Conservation (phyloP, 2,113 vertebrate species). For the Neomonachus schauinslandi region DNA sequence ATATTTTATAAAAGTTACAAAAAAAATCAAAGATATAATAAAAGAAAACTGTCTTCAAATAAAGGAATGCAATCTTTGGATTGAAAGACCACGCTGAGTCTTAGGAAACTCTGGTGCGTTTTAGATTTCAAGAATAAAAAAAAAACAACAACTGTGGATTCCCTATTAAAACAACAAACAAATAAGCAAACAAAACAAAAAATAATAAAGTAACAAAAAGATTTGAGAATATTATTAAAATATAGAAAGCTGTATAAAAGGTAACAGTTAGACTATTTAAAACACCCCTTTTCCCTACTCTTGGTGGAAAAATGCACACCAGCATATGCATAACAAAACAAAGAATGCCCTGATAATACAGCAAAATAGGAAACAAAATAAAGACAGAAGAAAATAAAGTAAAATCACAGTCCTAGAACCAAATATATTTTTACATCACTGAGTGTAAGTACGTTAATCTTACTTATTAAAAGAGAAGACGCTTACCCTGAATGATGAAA, state of each 20-base stretch:
- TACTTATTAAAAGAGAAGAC: not conserved
- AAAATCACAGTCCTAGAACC: not conserved
- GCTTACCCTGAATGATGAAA: not conserved
- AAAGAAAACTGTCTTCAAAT: constrained; percentile 16
- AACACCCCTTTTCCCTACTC: not conserved
- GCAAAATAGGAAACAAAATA: not conserved
- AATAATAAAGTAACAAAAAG: not conserved
- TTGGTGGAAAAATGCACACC: not conserved
- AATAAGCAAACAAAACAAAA: not conserved
- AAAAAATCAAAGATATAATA: not conserved
- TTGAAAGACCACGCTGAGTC: not conserved
- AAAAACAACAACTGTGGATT: not conserved
- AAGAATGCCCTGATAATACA: not conserved
- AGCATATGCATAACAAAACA: not conserved
- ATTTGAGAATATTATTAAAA: not conserved
- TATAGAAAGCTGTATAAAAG: not conserved
- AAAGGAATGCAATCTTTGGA: not conserved
- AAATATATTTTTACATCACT: not conserved
- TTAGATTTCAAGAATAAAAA: not conserved
- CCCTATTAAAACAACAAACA: not conserved
- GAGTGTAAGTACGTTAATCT: not conserved
- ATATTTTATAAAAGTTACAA: not conserved
- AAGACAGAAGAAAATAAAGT: not conserved
- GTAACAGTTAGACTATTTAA: not conserved
- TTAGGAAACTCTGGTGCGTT: not conserved